Base-by-base conservation (phyloP, 2,797 vertebrate species). In the Psittacula derbiana region DNA sequence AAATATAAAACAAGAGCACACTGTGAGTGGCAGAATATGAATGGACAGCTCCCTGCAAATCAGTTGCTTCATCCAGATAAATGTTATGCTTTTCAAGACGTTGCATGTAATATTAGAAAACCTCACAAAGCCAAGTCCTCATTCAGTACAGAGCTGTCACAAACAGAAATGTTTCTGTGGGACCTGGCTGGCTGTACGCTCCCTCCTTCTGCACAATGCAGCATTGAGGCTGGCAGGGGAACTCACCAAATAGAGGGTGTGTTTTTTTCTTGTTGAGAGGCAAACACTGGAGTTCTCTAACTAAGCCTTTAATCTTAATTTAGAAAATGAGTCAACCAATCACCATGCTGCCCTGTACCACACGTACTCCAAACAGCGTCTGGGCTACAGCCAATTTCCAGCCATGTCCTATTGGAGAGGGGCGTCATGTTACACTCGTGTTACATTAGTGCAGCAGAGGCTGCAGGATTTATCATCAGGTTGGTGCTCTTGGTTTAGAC, bases 401-500 rank as follows among this genome's bases (percentile, higher is more conserved):
- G 81, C 62, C 61, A 53, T 58, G 62, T 84, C 57, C 67, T 64
- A 23, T 11, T 76, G 80, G 58, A 93, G 71, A 61, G 58, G 58
- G 92, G 91, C 92, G 80, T 95, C 74, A 38, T 10, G 33, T 88
- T 96, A 92, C 0, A 0, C 40, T 92, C 92, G 85, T 52, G 90
- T 62, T 87, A 78, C 89, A 67, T 72, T 81, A 82, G 73, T 86
- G 86, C 52, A 84, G 60, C 58, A 47, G 53, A 55, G 75, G 88
- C 89, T 88, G 86, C 85, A 83, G 85, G 58, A 95, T 95, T 95
- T 89, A 96, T 95, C 80, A 93, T 89, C 67, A 60, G 76, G 44
- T 65, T 95, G 80, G 27, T 90, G 71, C 72, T 92, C 86, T 80
- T 80, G 69, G 65, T 95, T 93, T 83, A 93, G 93, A 93, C 94